phyloP scores from a whole-genome alignment of 2,888 invertebrate species.

The Heliconius ismenius region DNA sequence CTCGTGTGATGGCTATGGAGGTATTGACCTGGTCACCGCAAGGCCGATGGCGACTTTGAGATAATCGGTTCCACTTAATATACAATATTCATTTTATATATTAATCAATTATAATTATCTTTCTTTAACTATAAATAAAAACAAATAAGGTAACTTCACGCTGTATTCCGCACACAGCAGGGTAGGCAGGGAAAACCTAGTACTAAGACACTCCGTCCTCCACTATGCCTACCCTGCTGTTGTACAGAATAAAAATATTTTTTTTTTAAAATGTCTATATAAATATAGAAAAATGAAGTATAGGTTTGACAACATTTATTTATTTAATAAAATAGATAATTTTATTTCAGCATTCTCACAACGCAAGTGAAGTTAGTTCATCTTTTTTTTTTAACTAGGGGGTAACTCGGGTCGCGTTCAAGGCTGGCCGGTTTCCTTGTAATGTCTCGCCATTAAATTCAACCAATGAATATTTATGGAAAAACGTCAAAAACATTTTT shows the following conservation, averaged over 20 bases:
- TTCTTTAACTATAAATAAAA: background rate
- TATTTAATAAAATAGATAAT: background rate
- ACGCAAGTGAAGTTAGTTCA: conserved; percentile 2
- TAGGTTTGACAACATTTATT: background rate
- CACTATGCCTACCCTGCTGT: no score
- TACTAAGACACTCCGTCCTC: no score
- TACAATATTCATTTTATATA: background rate
- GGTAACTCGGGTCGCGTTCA: conserved; percentile 31
- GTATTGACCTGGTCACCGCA: conserved; percentile 22
- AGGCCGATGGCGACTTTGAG: conserved; percentile 20
- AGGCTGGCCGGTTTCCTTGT: conserved; percentile 27
- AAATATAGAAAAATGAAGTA: background rate
- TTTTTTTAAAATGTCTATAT: background rate
- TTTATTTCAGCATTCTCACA: conserved; percentile 13
- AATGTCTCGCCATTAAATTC: conserved; percentile 16
- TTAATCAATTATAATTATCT: background rate
- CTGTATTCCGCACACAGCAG: no score
- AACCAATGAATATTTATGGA: conserved; percentile 14
- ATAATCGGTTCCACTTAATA: conserved; percentile 3
- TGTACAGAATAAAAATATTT: no score
- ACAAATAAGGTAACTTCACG: no score
- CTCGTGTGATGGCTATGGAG: background rate
- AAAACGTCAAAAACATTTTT: background rate
- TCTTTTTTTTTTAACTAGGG: conserved; percentile 22
- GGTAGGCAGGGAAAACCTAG: no score